Base-by-base conservation (phyloP, 2,113 vertebrate species). In the Corythornis madagascariensis region DNA sequence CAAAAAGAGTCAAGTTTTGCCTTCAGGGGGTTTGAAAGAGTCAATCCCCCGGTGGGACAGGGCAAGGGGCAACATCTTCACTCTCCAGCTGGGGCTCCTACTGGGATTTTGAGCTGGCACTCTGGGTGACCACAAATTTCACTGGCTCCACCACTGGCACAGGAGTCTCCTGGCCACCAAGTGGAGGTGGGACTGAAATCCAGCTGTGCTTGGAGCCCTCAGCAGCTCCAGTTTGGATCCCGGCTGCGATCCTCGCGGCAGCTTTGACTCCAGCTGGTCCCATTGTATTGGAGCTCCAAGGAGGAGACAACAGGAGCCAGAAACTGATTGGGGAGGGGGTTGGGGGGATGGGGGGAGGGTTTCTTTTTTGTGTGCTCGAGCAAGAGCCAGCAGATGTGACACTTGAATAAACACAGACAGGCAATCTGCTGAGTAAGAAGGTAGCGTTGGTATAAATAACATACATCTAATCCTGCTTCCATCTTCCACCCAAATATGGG, bases 381-480 rank as follows among this genome's bases (percentile, higher is more conserved):
- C 35, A 56, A 56, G 89, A 92, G 94, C 95, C 96, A 83, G 94
- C 96, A 96, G 96, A 93, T 94, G 89, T 95, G 96, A 91, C 92
- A 96, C 92, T 83, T 83, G 95, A 96, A 96, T 96, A 95, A 96
- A 94, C 95, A 96, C 95, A 95, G 96, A 96, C 95, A 95, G 91
- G 31, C 95, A 94, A 96, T 96, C 96, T 96, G 96, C 95, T 95
- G 96, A 96, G 96, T 92, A 96, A 96, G 95, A 93, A 94, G 93
- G 90, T 95, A 96, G 43, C 59, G 55, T 77, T 93, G 71, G 12
- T 95, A 96, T 96, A 95, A 96, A 95, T 96, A 95, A 96, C 95
- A 96, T 93, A 94, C 94, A 96, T 96, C 92, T 94, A 95, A 94
- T 85, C 74, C 92, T n/a, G 86, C 91, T 95, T 94, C 94, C 94